Conservation (phyloP, 1,140 invertebrate genomes). For the Tenebrio molitor region DNA sequence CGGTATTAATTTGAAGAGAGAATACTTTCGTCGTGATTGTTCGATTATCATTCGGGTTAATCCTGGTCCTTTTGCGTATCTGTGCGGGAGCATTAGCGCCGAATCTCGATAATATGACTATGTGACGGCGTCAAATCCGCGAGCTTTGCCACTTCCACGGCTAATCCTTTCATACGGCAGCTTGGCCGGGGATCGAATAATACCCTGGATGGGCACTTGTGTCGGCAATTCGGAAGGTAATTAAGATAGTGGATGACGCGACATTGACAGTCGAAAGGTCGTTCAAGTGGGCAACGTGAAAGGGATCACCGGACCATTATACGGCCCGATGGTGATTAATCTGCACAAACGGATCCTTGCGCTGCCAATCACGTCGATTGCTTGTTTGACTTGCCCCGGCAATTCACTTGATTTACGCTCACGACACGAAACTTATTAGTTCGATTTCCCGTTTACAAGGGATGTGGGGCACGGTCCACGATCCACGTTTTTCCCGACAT, state of each 20-base stretch:
- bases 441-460: background rate
- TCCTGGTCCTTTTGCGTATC: too few relatives aligned
- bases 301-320: slow-evolving; percentile 41
- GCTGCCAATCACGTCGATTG: slow-evolving; percentile 53
- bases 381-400: slow-evolving; percentile 50
- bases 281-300: slow-evolving; percentile 57
- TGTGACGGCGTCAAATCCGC: background rate
- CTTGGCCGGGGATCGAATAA: background rate
- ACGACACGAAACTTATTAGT: slow-evolving; percentile 3
- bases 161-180: slow-evolving; percentile 28
- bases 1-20: too few relatives aligned
- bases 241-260: slow-evolving; percentile 58
- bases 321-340: slow-evolving; percentile 50
- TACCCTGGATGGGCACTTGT: slow-evolving; percentile 34
- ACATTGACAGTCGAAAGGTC: slow-evolving; percentile 57
- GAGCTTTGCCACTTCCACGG: slow-evolving; percentile 1
- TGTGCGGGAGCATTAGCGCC: too few relatives aligned
- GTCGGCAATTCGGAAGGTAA: slow-evolving; percentile 56
- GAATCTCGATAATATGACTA: background rate
- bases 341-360: slow-evolving; percentile 49
- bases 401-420: slow-evolving; percentile 39
- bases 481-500: background rate
- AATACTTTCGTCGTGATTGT: too few relatives aligned
- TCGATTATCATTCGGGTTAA: too few relatives aligned
- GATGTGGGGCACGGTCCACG: background rate